Base-by-base conservation (phyloP, 1,140 invertebrate genomes). In the Diabrotica undecimpunctata region DNA sequence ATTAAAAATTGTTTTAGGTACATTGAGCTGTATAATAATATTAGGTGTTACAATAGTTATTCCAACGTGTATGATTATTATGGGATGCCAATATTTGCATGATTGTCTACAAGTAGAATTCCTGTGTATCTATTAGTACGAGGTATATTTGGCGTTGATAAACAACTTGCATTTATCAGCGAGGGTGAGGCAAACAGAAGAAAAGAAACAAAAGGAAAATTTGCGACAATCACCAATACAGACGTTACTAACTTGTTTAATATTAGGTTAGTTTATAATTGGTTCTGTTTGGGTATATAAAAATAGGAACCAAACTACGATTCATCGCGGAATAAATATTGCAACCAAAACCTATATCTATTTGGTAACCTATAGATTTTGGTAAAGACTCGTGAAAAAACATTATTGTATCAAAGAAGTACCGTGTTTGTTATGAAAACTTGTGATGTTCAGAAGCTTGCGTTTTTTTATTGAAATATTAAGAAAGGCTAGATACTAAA, bases 101-200 rank as follows among this genome's bases (percentile, higher is more conserved):
- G 83, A 88, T 50, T 90, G 88, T 75, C 85, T 84, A 8, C 83
- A 85, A 71, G 85, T 87, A 69, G 81, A 83, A 74, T 90, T 76
- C 88, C 88, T 6, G 83, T 89, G 25, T 90, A 88, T 77, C 80
- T 90, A 68, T 75, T 89, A 66, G 86, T 90, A 65, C 86, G 85
- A 69, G 87, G 86, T 25, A 75, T 77, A 7, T 85, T 89, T 73
- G 86, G 86, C 6, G 87, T 77, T 87, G 35, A 87, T 87, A 69
- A 86, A 87, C 72, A 68, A 88, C 6, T 72, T 86, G 36, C 82
- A 85, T 73, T 77, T 87, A 11, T 81, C 80, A 8, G 78, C 81
- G 35, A 75, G 82, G 68, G 80, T 83, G 39, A 75, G 82, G 41
- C 79, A 82, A 66, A 75, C 80, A 54, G 81, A 82, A 55, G 80